These are phyloP conservation scores for Xestobium rufovillosum DNA, from an alignment of 2,888 invertebrate species.

Conservation along the genomic window DNA sequence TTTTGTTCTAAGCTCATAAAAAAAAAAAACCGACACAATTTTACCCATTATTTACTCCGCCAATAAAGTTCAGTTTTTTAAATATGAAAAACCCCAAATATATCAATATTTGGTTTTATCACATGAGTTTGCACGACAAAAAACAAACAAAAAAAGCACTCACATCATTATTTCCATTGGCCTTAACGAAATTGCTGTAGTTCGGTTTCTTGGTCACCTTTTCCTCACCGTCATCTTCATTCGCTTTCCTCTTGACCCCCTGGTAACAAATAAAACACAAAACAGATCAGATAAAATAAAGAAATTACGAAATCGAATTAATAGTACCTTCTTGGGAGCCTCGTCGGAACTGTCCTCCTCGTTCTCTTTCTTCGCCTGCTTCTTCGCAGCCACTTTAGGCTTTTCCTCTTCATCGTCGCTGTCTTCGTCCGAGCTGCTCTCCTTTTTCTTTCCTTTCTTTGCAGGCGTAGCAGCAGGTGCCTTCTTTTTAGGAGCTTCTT, in stretches of 20 bases:
- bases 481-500: constrained; percentile 13
- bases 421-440: constrained; percentile 17
- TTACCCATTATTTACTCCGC: too few relatives aligned
- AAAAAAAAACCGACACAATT: too few relatives aligned
- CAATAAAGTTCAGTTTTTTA: too few relatives aligned
- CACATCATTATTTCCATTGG: constrained; percentile 37
- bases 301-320: too few relatives aligned
- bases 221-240: constrained; percentile 30
- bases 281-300: not conserved
- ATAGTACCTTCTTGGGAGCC: too few relatives aligned
- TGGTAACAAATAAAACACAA: not conserved
- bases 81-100: too few relatives aligned
- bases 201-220: constrained; percentile 47
- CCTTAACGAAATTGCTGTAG: constrained; percentile 67
- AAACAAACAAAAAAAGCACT: constrained; percentile 12
- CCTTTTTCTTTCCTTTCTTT: constrained; percentile 26
- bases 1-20: too few relatives aligned
- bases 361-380: constrained; percentile 28
- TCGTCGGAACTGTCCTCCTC: constrained; percentile 33
- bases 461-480: constrained; percentile 25
- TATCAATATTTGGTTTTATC: too few relatives aligned
- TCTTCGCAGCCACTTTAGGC: constrained; percentile 27
- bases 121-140: too few relatives aligned
- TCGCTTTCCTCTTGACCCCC: constrained; percentile 43
- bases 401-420: constrained; percentile 38